Evolutionary conservation across 2,113 vertebrate species (phyloP).

Genomic region (Phylloscopus trochiloides): DNA sequence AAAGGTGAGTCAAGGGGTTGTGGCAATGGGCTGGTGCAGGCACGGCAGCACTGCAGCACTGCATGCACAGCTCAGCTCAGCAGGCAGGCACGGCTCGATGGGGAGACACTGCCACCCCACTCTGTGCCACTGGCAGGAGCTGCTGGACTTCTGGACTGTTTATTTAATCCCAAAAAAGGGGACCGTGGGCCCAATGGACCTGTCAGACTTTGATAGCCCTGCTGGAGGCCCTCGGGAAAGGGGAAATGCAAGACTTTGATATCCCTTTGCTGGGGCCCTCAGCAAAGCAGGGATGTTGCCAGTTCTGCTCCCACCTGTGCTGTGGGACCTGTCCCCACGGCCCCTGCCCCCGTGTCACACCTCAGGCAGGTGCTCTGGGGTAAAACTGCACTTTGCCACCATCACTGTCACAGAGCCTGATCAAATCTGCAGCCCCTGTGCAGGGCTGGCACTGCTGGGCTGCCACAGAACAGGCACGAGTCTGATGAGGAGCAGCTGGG

Average conservation of each 20-base stretch:
- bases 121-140: not conserved
- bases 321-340: not conserved
- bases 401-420: rapidly evolving
- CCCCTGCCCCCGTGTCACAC: rapidly evolving
- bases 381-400: not conserved
- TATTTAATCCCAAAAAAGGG: not conserved
- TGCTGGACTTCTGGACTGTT: not conserved
- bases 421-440: not conserved
- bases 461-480: not conserved
- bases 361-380: not conserved
- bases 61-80: not conserved
- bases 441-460: not conserved
- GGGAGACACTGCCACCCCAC: not conserved
- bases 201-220: not conserved
- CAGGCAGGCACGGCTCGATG: rapidly evolving
- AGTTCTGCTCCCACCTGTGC: not conserved
- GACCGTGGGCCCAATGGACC: not conserved
- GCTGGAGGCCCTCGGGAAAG: not conserved
- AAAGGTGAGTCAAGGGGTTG: not conserved
- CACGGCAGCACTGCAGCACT: not conserved
- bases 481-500: not conserved
- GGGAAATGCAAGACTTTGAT: too few relatives aligned
- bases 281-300: not conserved
- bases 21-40: not conserved
- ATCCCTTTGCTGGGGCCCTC: too few relatives aligned